A percentile compares a stretch with the other conserved stretches of the same genome.
Conservation (phyloP, 2,888 invertebrate genomes). For the Blastobasis lacticolella region DNA sequence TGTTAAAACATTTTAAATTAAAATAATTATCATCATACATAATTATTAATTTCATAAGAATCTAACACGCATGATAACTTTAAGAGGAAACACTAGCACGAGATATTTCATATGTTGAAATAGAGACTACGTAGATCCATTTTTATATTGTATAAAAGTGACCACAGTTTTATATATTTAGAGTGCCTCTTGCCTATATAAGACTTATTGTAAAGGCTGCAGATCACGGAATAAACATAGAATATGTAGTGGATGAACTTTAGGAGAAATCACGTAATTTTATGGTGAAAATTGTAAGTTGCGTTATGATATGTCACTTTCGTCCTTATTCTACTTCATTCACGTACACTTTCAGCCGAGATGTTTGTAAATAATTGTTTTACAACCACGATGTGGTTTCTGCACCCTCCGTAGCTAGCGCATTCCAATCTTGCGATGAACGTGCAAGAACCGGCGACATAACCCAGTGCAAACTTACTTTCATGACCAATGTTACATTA, state of each 20-base stretch:
- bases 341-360: background rate
- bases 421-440: constrained; percentile 58
- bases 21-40: constrained; percentile 8
- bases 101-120: constrained; percentile 57
- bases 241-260: constrained; percentile 62
- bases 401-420: constrained; percentile 48
- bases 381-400: background rate
- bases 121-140: constrained; percentile 62
- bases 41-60: constrained; percentile 40
- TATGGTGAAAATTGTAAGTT: constrained; percentile 76
- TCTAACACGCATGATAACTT: constrained; percentile 49
- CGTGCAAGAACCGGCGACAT: constrained; percentile 18
- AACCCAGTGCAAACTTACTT: constrained; percentile 46
- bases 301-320: constrained; percentile 72
- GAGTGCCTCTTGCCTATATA: constrained; percentile 78
- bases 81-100: constrained; percentile 60
- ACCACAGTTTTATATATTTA: constrained; percentile 77
- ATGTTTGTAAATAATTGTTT: background rate
- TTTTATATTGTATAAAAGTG: constrained; percentile 69
- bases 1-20: constrained; percentile 19
- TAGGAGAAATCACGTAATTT: constrained; percentile 60
- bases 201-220: constrained; percentile 75
- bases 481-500: constrained; percentile 52
- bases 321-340: constrained; percentile 21
- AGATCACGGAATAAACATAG: constrained; percentile 72